Percentiles rank a stretch among this genome's conserved stretches.
Evolutionary conservation across 2,888 invertebrate species (phyloP).

Genomic region (Litoditis marina): DNA sequence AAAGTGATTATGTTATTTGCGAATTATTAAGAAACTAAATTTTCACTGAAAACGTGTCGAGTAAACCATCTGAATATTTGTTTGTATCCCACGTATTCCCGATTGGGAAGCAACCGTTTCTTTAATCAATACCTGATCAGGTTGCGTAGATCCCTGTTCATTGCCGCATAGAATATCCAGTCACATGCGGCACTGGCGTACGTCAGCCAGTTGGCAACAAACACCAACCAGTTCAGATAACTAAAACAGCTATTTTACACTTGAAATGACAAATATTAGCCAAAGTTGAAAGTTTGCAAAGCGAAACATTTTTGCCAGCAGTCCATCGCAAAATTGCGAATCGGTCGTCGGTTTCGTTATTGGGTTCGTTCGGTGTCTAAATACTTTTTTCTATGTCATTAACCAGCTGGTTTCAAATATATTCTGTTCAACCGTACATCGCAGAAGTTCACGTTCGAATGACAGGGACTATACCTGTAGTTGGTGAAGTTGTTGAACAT

Average conservation of each 20-base stretch:
- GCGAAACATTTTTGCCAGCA: no score
- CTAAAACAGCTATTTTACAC: no score
- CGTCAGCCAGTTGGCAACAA: constrained; percentile 54
- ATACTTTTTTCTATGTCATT: no score
- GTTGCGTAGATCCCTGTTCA: constrained; percentile 58
- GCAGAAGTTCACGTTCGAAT: neutral
- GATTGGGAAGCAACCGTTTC: no score
- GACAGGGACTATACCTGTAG: constrained; percentile 25
- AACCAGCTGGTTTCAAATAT: no score
- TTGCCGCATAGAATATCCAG: constrained; percentile 60
- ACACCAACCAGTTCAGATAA: constrained; percentile 43
- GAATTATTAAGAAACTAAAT: constrained; percentile 13
- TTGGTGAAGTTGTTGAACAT: constrained; percentile 41
- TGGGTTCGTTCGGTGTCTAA: no score
- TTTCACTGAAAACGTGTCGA: no score
- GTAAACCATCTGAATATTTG: no score
- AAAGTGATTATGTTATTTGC: no score
- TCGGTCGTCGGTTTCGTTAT: no score
- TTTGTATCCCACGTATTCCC: no score
- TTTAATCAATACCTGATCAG: constrained; percentile 46
- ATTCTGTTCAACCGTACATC: neutral
- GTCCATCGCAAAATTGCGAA: no score
- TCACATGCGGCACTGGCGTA: constrained; percentile 56
- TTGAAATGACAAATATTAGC: neutral
- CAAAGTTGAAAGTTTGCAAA: neutral